Evolutionary conservation across 2,888 invertebrate genomes (phyloP).

Genomic region (Anthrax anthrax): DNA sequence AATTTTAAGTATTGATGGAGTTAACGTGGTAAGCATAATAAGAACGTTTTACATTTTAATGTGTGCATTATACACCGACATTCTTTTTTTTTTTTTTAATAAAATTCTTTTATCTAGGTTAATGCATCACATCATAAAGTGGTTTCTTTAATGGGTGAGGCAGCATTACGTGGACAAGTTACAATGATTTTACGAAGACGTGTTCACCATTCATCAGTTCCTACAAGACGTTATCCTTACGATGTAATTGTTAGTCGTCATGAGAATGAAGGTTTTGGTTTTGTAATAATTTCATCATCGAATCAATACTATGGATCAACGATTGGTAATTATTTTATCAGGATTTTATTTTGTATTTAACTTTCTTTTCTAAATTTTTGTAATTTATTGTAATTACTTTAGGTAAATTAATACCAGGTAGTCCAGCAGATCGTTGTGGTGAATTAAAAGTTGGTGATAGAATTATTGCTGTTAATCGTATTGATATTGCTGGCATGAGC

Average conservation of each 20-base stretch:
- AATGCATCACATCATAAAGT: slow-evolving; percentile 87
- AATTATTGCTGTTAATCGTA: slow-evolving; percentile 88
- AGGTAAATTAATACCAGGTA: slow-evolving; percentile 89
- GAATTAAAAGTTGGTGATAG: slow-evolving; percentile 86
- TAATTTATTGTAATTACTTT: slow-evolving; percentile 15
- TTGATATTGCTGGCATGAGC: slow-evolving; percentile 78
- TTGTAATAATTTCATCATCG: slow-evolving; percentile 93
- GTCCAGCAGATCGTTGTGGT: slow-evolving; percentile 90
- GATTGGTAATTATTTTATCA: slow-evolving; percentile 51
- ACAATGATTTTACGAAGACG: slow-evolving; percentile 58
- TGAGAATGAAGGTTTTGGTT: slow-evolving; percentile 96
- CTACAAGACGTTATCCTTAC: slow-evolving; percentile 46
- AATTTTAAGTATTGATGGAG: slow-evolving; percentile 84
- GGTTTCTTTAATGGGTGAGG: slow-evolving; percentile 80
- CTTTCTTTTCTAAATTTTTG: too few species aligned
- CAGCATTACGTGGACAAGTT: slow-evolving; percentile 77
- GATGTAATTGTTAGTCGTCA: slow-evolving; percentile 82
- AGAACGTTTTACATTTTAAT: too few species aligned
- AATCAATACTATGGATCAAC: slow-evolving; percentile 65
- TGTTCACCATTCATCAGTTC: slow-evolving; percentile 24
- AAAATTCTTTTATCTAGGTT: slow-evolving; percentile 24
- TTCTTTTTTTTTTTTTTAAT: too few species aligned
- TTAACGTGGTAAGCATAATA: slow-evolving; percentile 45
- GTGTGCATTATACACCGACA: too few species aligned
- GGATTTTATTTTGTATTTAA: slow-evolving; percentile 1